Percentiles rank a stretch among this genome's conserved stretches.
phyloP scores from a whole-genome alignment of 2,888 invertebrate genomes.

The Rhamnusium bicolor region DNA sequence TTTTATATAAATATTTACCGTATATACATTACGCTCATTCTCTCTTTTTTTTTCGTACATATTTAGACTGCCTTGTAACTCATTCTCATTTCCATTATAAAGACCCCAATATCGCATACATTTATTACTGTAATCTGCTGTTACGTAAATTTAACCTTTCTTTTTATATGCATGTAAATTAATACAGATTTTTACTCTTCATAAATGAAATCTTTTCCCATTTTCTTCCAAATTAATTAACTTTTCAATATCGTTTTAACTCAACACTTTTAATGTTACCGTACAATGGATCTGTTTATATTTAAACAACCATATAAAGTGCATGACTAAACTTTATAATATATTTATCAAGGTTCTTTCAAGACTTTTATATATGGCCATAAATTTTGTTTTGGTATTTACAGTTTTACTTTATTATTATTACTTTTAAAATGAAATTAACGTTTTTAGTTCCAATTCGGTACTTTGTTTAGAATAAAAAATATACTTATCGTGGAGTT shows the following conservation, averaged over 20 bases:
- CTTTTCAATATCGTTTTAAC: not conserved
- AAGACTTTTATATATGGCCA: not conserved
- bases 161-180: not conserved
- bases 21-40: not conserved
- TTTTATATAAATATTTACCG: not conserved
- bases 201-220: not conserved
- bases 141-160: not conserved
- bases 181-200: not conserved
- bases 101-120: no score
- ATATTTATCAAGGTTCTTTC: constrained; percentile 5
- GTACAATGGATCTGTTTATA: constrained; percentile 3
- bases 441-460: constrained; percentile 1
- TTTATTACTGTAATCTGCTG: not conserved
- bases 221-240: not conserved
- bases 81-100: no score
- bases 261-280: not conserved
- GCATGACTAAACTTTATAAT: constrained; percentile 7
- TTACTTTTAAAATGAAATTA: not conserved
- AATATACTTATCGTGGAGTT: not conserved
- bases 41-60: no score
- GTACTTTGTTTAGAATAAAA: not conserved
- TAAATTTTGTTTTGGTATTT: constrained; percentile 25
- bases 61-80: no score
- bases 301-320: constrained; percentile 4
- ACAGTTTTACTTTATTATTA: constrained; percentile 2